Conservation (phyloP, 2,113 vertebrate species). For the Pithys albifrons region DNA sequence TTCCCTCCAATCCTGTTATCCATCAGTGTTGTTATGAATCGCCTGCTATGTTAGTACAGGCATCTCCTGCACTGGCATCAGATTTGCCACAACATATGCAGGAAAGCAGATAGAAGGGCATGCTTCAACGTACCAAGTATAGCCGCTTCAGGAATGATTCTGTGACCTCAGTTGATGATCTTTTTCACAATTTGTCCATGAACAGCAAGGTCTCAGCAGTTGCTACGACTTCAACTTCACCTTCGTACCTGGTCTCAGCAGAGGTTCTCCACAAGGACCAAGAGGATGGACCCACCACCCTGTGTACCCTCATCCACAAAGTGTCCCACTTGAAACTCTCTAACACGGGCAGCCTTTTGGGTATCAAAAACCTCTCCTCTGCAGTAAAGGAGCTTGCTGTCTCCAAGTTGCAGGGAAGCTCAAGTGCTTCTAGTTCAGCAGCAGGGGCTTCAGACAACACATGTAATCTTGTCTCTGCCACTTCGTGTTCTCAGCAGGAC, state of each 20-base stretch:
- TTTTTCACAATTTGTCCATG: conserved; percentile 95
- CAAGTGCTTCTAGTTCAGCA: conserved; percentile 78
- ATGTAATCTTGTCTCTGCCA: conserved; percentile 81
- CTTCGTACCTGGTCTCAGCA: conserved; percentile 83
- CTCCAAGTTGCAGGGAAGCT: conserved; percentile 92
- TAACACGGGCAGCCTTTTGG: conserved; percentile 88
- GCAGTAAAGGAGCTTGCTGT: conserved; percentile 95
- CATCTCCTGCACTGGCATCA: conserved; percentile 82
- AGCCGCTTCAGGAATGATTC: conserved; percentile 99
- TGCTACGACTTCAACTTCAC: conserved; percentile 82
- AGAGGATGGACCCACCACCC: conserved; percentile 93
- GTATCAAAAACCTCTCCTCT: conserved; percentile 93
- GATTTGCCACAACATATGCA: conserved; percentile 88
- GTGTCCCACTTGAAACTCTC: conserved; percentile 97
- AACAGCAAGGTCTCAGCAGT: conserved; percentile 91
- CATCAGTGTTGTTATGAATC: conserved; percentile 71
- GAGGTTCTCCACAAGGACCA: conserved; percentile 83
- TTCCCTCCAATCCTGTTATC: conserved; percentile 1
- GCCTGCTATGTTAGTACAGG: conserved; percentile 89
- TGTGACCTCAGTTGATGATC: conserved; percentile 97
- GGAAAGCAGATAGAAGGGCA: conserved; percentile 92
- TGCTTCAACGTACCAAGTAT: conserved; percentile 99
- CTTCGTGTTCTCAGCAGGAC: conserved; percentile 85
- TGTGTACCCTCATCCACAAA: conserved; percentile 97
- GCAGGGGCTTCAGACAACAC: conserved; percentile 81